These are phyloP conservation scores for Parazoanthus swiftii DNA, from an alignment of 92 coral and sea anemone genomes.

Conservation along the genomic window DNA sequence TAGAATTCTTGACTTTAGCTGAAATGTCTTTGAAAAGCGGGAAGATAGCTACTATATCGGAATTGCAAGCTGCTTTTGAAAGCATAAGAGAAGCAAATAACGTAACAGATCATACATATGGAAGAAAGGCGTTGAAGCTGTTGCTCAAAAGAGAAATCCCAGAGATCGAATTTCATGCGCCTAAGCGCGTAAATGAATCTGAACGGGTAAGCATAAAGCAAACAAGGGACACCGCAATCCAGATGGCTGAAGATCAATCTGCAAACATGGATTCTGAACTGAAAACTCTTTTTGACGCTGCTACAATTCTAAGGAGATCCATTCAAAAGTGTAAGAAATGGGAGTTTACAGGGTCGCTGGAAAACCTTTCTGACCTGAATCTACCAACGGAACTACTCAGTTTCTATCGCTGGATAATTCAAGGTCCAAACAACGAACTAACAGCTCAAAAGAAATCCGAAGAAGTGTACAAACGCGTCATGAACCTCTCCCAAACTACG, in stretches of 20 bases:
- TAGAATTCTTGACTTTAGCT: too few relatives aligned
- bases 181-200: constrained; percentile 64
- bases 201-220: constrained; percentile 57
- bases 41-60: too few relatives aligned
- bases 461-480: constrained; percentile 50
- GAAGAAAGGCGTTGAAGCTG: too few relatives aligned
- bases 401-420: constrained; percentile 43
- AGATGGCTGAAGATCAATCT: constrained; percentile 42
- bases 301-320: constrained; percentile 50
- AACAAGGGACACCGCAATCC: constrained; percentile 61
- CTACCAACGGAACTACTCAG: constrained; percentile 53
- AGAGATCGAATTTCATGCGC: constrained; percentile 62
- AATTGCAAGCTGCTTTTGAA: too few relatives aligned
- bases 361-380: constrained; percentile 43
- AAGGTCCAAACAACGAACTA: constrained; percentile 48
- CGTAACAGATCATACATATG: too few relatives aligned
- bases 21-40: too few relatives aligned
- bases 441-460: constrained; percentile 48
- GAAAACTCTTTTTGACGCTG: constrained; percentile 65
- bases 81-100: too few relatives aligned
- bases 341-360: constrained; percentile 63
- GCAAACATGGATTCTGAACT: constrained; percentile 46
- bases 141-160: too few relatives aligned
- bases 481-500: constrained; percentile 52
- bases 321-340: constrained; percentile 55